Conservation (phyloP, 1,140 invertebrate species). For the Danaus plexippus region DNA sequence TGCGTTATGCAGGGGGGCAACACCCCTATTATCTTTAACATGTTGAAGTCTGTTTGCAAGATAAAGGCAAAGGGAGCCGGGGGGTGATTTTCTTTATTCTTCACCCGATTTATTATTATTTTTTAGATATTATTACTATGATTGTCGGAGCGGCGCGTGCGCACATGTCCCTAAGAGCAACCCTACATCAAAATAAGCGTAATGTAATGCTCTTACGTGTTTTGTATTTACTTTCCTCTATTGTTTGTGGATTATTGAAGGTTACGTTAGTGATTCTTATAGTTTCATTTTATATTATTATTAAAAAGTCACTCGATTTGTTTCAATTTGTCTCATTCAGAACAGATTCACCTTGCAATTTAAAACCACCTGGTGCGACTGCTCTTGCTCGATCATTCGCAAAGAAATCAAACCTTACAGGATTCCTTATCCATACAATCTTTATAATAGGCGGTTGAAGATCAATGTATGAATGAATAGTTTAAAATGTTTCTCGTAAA, state of each 20-base stretch:
- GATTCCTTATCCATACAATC: too few species aligned
- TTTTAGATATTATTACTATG: conserved; percentile 71
- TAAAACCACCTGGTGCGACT: conserved; percentile 1
- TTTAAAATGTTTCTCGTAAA: too few species aligned
- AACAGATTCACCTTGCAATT: not conserved
- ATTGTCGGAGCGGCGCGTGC: conserved; percentile 62
- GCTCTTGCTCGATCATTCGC: too few species aligned
- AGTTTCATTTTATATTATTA: conserved; percentile 27
- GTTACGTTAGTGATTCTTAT: conserved; percentile 52
- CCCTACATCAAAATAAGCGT: conserved; percentile 39
- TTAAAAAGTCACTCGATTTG: not conserved
- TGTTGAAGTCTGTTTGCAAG: conserved; percentile 68
- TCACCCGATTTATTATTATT: conserved; percentile 72
- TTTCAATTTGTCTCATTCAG: not conserved
- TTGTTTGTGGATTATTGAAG: conserved; percentile 63
- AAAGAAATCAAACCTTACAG: too few species aligned
- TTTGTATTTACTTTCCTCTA: conserved; percentile 50
- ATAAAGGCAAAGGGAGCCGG: conserved; percentile 67
- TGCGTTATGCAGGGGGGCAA: conserved; percentile 41
- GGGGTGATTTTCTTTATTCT: conserved; percentile 71
- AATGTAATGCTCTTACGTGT: conserved; percentile 62
- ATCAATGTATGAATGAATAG: too few species aligned
- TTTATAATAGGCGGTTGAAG: too few species aligned
- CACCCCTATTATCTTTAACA: conserved; percentile 70
- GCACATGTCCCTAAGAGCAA: conserved; percentile 61